phyloP scores from a whole-genome alignment of 23 tunicate genomes.

The Trididemnum nubilum region DNA sequence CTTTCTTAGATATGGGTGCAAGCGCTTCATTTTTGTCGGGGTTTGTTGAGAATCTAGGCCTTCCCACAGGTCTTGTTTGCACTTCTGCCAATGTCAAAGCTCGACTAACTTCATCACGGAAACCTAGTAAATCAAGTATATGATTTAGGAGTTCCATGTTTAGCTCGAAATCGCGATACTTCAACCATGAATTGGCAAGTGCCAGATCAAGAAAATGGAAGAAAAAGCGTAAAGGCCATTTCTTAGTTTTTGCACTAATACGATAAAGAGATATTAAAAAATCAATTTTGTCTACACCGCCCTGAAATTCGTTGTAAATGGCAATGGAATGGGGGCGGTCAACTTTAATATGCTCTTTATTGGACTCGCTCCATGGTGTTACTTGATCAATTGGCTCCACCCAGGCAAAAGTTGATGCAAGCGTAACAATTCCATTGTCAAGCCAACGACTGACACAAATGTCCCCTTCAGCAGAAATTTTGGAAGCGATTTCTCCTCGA shows the following conservation, averaged over 20 bases:
- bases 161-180: not conserved
- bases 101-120: constrained; percentile 1
- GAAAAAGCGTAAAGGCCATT: constrained; percentile 8
- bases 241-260: not conserved
- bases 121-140: not conserved
- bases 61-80: not conserved
- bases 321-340: not conserved
- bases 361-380: not conserved
- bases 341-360: not conserved
- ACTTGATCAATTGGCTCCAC: not conserved
- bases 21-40: not conserved
- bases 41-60: not conserved
- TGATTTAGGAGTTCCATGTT: not conserved
- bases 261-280: not conserved
- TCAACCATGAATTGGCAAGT: constrained; percentile 2
- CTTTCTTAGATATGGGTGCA: not conserved
- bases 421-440: constrained; percentile 6
- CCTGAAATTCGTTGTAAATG: not conserved
- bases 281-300: constrained; percentile 8
- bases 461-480: not conserved
- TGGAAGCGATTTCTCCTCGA: not conserved
- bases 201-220: constrained; percentile 25
- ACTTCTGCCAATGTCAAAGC: not conserved
- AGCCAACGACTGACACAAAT: constrained; percentile 8
- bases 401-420: not conserved